phyloP scores from a whole-genome alignment of 2,888 invertebrate species.

The Dysmachus trigonus region DNA sequence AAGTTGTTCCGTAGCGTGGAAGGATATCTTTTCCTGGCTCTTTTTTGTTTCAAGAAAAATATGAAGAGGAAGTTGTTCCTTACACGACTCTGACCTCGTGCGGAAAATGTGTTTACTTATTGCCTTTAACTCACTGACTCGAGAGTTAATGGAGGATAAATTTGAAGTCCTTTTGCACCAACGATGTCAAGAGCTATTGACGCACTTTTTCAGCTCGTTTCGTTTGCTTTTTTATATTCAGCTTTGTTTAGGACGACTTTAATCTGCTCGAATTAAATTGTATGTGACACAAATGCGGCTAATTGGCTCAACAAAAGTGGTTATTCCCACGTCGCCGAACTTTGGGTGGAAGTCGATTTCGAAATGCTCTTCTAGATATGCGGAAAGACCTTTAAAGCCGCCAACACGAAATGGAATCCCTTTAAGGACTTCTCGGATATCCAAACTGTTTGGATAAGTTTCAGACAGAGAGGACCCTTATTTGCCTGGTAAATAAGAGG shows the following conservation, averaged over 20 bases:
- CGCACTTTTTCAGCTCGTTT: background rate
- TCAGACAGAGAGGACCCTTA: background rate
- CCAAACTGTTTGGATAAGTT: conserved; percentile 28
- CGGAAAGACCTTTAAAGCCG: background rate
- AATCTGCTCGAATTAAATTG: background rate
- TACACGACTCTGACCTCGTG: conserved; percentile 16
- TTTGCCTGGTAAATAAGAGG: background rate
- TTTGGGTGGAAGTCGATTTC: background rate
- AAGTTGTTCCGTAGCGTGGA: background rate
- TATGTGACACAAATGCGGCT: background rate
- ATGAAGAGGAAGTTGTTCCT: conserved; percentile 14
- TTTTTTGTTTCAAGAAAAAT: conserved; percentile 9
- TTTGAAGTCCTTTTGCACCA: background rate
- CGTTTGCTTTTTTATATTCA: background rate
- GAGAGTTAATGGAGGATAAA: conserved; percentile 27
- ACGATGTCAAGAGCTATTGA: background rate
- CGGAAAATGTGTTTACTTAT: conserved; percentile 21
- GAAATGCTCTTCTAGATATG: background rate
- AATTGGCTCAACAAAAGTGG: background rate
- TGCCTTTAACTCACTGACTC: conserved; percentile 10
- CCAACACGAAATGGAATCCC: background rate
- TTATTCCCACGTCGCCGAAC: background rate
- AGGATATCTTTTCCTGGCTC: background rate
- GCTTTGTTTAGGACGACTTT: background rate
- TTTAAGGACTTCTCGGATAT: background rate